phyloP scores from a whole-genome alignment of 2,888 invertebrate species.

The Platycnemis pennipes region DNA sequence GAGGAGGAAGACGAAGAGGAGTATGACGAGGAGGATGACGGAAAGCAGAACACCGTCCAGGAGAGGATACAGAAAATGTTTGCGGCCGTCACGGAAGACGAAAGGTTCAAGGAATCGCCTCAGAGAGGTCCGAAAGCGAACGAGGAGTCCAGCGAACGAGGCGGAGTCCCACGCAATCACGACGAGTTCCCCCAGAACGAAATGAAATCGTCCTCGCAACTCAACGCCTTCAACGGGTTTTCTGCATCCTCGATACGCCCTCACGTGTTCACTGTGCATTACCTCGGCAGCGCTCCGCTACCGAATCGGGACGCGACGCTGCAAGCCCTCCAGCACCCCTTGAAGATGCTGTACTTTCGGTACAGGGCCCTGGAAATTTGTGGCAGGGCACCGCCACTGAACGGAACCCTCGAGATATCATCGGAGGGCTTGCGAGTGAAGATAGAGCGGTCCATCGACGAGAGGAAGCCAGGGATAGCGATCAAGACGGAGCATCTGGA shows the following conservation, averaged over 20 bases:
- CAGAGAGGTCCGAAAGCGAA: not conserved
- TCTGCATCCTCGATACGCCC: slow-evolving; percentile 79
- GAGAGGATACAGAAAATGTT: slow-evolving; percentile 94
- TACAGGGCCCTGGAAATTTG: slow-evolving; percentile 76
- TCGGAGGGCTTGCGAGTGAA: slow-evolving; percentile 87
- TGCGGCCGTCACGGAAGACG: slow-evolving; percentile 84
- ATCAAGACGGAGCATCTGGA: slow-evolving; percentile 70
- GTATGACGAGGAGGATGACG: slow-evolving; percentile 69
- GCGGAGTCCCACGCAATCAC: slow-evolving; percentile 76
- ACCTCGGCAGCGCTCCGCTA: slow-evolving; percentile 90
- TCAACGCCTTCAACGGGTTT: slow-evolving; percentile 72
- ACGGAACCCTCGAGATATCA: slow-evolving; percentile 85
- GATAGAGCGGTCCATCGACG: slow-evolving; percentile 77
- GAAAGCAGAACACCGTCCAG: slow-evolving; percentile 87
- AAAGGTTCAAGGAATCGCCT: not conserved
- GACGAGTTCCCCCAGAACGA: not conserved
- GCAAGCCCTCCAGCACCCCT: slow-evolving; percentile 85
- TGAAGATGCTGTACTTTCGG: slow-evolving; percentile 87
- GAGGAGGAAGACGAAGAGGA: slow-evolving; percentile 68
- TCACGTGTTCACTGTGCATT: slow-evolving; percentile 83
- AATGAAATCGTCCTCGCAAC: slow-evolving; percentile 75
- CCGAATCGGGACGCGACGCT: slow-evolving; percentile 80
- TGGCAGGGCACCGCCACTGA: slow-evolving; percentile 80
- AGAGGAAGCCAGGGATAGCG: slow-evolving; percentile 74
- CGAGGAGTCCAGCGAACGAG: slow-evolving; percentile 75